phyloP scores from a whole-genome alignment of 2,888 invertebrate species.

The Meteorus cinctellus region DNA sequence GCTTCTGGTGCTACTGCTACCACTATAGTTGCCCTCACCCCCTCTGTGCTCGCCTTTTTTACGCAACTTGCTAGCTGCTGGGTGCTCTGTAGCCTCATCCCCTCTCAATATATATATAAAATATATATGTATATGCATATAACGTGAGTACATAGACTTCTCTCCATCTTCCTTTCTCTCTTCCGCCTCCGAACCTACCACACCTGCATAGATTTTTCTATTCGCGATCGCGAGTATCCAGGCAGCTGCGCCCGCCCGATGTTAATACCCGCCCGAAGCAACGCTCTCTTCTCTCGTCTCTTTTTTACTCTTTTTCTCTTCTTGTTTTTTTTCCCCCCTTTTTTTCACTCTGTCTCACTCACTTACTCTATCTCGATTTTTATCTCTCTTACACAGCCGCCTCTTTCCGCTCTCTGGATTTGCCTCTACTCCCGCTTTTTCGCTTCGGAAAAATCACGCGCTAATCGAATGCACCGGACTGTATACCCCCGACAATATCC shows the following conservation, averaged over 20 bases:
- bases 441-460: slow-evolving; percentile 42
- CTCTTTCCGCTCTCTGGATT: slow-evolving; percentile 43
- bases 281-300: slow-evolving; percentile 14
- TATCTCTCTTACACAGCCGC: slow-evolving; percentile 38
- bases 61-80: slow-evolving; percentile 56
- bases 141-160: slow-evolving; percentile 33
- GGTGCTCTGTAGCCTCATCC: slow-evolving; percentile 39
- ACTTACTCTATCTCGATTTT: slow-evolving; percentile 34
- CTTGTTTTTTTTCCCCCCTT: slow-evolving; percentile 31
- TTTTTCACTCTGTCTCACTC: slow-evolving; percentile 34
- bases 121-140: slow-evolving; percentile 6
- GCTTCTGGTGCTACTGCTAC: slow-evolving; percentile 19
- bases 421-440: slow-evolving; percentile 40
- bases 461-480: slow-evolving; percentile 46
- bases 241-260: slow-evolving; percentile 51
- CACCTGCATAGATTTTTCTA: slow-evolving; percentile 57
- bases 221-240: slow-evolving; percentile 52
- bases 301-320: slow-evolving; percentile 22
- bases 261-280: slow-evolving; percentile 48
- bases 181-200: slow-evolving; percentile 49
- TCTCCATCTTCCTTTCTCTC: slow-evolving; percentile 25
- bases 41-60: slow-evolving; percentile 53
- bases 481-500: slow-evolving; percentile 28
- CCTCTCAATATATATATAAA: slow-evolving; percentile 12
- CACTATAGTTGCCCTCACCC: slow-evolving; percentile 7